These are phyloP conservation scores for Echiichthys vipera DNA, from an alignment of 2,797 vertebrate genomes.

Conservation along the genomic window DNA sequence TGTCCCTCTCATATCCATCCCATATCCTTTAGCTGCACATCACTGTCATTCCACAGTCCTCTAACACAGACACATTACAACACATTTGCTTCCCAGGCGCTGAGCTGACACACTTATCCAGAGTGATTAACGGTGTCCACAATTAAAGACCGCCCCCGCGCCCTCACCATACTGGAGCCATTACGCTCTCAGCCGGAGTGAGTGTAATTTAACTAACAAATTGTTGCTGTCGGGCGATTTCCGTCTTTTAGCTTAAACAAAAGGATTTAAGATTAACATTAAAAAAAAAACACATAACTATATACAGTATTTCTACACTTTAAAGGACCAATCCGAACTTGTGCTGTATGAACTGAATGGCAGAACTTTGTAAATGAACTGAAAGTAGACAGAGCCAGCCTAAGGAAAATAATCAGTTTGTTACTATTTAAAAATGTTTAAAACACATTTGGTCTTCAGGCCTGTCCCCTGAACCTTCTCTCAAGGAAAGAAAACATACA, in stretches of 20 bases:
- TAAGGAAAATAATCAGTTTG: neutral
- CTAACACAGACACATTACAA: neutral
- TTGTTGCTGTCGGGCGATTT: neutral
- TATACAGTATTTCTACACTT: no score
- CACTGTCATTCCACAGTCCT: neutral
- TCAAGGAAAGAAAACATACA: no score
- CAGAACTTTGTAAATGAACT: no score
- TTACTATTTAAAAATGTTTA: no score
- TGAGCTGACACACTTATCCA: constrained; percentile 14
- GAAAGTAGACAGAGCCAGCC: neutral
- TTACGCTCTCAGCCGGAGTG: neutral
- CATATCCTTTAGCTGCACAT: neutral
- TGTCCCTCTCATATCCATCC: neutral
- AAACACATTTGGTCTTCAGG: no score
- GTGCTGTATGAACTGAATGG: neutral
- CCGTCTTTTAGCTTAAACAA: neutral
- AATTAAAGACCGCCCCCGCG: constrained; percentile 6
- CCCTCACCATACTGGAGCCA: constrained; percentile 9
- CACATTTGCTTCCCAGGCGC: constrained; percentile 18
- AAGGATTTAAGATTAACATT: neutral
- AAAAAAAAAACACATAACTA: no score
- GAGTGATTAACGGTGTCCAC: constrained; percentile 16
- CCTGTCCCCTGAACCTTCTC: no score
- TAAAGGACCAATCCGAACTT: neutral
- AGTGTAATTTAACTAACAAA: constrained; percentile 3